These are phyloP conservation scores for Zelleria hepariella DNA, from an alignment of 2,888 invertebrate genomes.

Conservation along the genomic window DNA sequence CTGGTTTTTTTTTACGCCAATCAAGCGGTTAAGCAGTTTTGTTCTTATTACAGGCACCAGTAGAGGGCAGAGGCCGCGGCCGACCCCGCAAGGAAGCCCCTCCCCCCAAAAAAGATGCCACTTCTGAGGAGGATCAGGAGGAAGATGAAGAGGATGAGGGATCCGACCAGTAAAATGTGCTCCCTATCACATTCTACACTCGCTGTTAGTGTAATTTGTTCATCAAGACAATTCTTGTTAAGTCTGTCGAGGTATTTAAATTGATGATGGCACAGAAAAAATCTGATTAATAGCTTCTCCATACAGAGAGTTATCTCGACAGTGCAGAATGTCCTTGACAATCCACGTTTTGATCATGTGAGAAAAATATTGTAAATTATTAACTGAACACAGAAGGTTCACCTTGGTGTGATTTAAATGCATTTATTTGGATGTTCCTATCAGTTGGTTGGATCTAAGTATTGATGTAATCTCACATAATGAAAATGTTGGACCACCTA, in stretches of 20 bases:
- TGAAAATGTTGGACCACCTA: slow-evolving; percentile 52
- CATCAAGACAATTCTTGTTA: slow-evolving; percentile 53
- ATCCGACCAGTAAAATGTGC: slow-evolving; percentile 58
- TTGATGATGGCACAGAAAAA: slow-evolving; percentile 3
- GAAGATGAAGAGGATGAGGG: slow-evolving; percentile 63
- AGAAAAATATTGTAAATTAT: slow-evolving; percentile 3
- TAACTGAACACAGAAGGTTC: slow-evolving; percentile 35
- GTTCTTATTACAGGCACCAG: slow-evolving; percentile 19
- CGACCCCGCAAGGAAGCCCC: slow-evolving; percentile 63
- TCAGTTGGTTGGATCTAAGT: background rate
- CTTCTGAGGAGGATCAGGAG: slow-evolving; percentile 65
- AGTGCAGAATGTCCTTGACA: slow-evolving; percentile 29
- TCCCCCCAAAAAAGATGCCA: slow-evolving; percentile 64
- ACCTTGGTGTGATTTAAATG: background rate
- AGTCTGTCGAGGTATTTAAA: slow-evolving; percentile 23
- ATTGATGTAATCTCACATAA: slow-evolving; percentile 16
- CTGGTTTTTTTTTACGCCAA: too few relatives aligned
- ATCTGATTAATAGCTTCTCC: slow-evolving; percentile 14
- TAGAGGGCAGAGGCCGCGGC: slow-evolving; percentile 60
- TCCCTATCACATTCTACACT: slow-evolving; percentile 23
- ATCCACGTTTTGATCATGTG: background rate
- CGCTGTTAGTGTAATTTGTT: slow-evolving; percentile 62
- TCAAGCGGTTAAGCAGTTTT: too few relatives aligned
- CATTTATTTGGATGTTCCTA: background rate
- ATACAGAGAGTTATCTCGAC: slow-evolving; percentile 49